Base-by-base conservation (phyloP, 2,888 invertebrate genomes). In the Lithosia quadra region DNA sequence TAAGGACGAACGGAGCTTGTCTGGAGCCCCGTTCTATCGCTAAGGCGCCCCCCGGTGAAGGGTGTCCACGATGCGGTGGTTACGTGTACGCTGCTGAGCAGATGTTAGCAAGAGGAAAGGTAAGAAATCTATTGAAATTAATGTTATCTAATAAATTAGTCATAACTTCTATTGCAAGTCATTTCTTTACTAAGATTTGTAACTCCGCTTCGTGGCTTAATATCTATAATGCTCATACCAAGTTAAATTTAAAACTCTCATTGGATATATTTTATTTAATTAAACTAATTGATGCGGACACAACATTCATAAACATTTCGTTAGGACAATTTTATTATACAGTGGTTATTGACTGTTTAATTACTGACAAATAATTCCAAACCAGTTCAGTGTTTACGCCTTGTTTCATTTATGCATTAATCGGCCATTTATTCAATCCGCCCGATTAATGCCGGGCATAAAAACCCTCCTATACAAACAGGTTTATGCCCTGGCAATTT, bases 1-100 rank as follows among this genome's bases (percentile, higher is more conserved):
- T 94, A 75, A 93, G 95, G 82, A 95, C 93, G 76, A 96, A 96
- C 82, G 96, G 96, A 79, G 97, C 97, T 60, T 95, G 97, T 84
- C 82, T 96, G 92, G 97, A 97, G 90, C 93, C 97, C 53, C 96
- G 97, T 82, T 95, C 96, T 74, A 97, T 97, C 88, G 97, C 97
- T 39, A 97, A 97, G 92, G 98, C 98, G 64, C 97, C 97, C 56
- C 97, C 97, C 82, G 98, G 98, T 65, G 96, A 98, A 91, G 98
- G 98, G 74, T 98, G 98, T 87, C 98, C 98, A 39, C 96, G 98
- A 84, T 98, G 98, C 90, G 98, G 98, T 77, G 98, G 98, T 76
- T 98, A 93, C 89, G 98, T 98, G 67, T 98, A 98, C 92, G 98
- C 98, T 75, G 98, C 98, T 72, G 98, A 98, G 94, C 98, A 98